Evolutionary conservation across 2,888 invertebrate species (phyloP).

Genomic region (Trichogramma evanescens): DNA sequence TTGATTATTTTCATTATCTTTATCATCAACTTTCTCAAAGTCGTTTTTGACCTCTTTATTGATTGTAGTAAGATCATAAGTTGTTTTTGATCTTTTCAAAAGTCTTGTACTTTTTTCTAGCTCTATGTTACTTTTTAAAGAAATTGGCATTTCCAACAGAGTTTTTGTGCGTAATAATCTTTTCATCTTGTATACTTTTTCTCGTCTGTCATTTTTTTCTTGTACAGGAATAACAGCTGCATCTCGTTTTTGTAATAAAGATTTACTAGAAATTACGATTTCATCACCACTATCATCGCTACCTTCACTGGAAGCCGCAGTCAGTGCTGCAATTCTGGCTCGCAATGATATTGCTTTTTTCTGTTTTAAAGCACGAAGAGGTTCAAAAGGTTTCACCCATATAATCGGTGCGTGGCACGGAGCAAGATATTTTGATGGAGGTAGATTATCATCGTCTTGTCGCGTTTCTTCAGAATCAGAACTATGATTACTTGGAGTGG

Average conservation of each 20-base stretch:
- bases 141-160: conserved; percentile 3
- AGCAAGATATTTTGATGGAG: conserved; percentile 31
- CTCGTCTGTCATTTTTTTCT: background rate
- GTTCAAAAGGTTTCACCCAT: conserved; percentile 37
- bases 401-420: conserved; percentile 39
- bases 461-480: conserved; percentile 29
- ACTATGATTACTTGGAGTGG: conserved; percentile 25
- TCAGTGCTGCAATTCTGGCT: conserved; percentile 22
- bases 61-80: conserved; percentile 7
- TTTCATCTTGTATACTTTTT: conserved; percentile 8
- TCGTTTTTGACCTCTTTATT: background rate
- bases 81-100: conserved; percentile 23
- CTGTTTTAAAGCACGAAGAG: conserved; percentile 33
- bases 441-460: conserved; percentile 18
- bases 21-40: background rate
- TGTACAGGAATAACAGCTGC: background rate
- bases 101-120: background rate
- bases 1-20: background rate
- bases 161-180: conserved; percentile 22
- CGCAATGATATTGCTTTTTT: conserved; percentile 27
- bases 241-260: background rate
- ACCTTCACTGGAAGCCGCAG: conserved; percentile 18
- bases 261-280: background rate
- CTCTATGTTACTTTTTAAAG: background rate
- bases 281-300: conserved; percentile 11